Evolutionary conservation across 2,888 invertebrate genomes (phyloP).

Genomic region (Andrena marginata): DNA sequence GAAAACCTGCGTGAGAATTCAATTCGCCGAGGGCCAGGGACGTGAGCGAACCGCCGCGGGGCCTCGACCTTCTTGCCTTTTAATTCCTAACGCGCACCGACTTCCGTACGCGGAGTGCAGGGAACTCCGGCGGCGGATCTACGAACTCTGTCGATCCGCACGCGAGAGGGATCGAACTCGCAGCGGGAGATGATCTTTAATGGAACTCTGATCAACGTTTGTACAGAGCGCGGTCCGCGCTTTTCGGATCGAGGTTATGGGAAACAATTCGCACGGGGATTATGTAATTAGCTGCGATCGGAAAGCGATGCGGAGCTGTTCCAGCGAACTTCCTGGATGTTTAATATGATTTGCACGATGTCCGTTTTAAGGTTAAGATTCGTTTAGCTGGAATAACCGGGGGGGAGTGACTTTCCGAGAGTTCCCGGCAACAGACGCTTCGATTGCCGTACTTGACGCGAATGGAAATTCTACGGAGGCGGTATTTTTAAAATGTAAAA

Average conservation of each 20-base stretch:
- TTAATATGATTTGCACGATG: too few species aligned
- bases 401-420: neutral
- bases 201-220: too few species aligned
- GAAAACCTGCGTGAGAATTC: slow-evolving; percentile 64
- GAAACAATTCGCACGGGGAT: neutral
- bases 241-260: neutral
- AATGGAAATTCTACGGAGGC: slow-evolving; percentile 28
- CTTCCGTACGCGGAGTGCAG: neutral
- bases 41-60: slow-evolving; percentile 33
- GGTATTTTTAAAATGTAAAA: slow-evolving; percentile 57
- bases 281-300: neutral
- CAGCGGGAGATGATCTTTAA: too few species aligned
- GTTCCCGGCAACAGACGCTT: neutral
- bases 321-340: too few species aligned
- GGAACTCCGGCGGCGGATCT: neutral
- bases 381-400: too few species aligned
- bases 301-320: too few species aligned
- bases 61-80: slow-evolving; percentile 29
- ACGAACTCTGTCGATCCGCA: too few species aligned
- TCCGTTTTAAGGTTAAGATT: too few species aligned
- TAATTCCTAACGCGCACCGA: slow-evolving; percentile 6
- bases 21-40: slow-evolving; percentile 66
- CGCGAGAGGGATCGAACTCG: too few species aligned
- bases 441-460: neutral
- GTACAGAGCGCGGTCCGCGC: neutral